These are phyloP conservation scores for Coccyzus lansbergi DNA, from an alignment of 2,797 vertebrate genomes.

Conservation along the genomic window DNA sequence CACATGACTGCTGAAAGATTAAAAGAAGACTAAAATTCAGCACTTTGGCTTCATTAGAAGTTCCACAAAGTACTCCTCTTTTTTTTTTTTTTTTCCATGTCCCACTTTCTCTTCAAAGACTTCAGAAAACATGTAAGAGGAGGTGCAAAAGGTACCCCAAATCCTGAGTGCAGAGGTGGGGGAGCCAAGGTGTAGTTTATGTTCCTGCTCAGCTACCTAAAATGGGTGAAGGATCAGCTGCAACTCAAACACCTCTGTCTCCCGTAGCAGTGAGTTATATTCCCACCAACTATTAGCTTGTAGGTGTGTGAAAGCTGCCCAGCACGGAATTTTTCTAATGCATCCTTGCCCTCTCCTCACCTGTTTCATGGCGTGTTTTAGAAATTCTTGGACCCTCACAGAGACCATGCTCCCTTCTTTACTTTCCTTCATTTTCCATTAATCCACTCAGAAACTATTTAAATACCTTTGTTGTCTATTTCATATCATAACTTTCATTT, in stretches of 20 bases:
- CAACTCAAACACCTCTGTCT: neutral
- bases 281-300: neutral
- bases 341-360: neutral
- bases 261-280: neutral
- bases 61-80: neutral
- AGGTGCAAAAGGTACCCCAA: neutral
- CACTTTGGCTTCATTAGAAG: neutral
- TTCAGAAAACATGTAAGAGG: neutral
- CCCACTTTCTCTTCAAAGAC: neutral
- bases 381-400: neutral
- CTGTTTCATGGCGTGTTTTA: neutral
- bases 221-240: neutral
- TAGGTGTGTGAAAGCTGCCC: neutral
- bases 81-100: neutral
- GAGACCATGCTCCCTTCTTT: neutral
- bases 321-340: neutral
- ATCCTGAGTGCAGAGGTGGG: neutral
- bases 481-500: neutral
- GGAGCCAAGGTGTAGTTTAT: neutral
- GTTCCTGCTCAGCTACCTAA: neutral
- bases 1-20: conserved; percentile 44
- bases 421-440: neutral
- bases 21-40: conserved; percentile 38
- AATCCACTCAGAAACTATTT: neutral
- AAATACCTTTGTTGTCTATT: neutral